Conservation (phyloP, 2,888 invertebrate genomes). For the Hirtodrosophila duncani region DNA sequence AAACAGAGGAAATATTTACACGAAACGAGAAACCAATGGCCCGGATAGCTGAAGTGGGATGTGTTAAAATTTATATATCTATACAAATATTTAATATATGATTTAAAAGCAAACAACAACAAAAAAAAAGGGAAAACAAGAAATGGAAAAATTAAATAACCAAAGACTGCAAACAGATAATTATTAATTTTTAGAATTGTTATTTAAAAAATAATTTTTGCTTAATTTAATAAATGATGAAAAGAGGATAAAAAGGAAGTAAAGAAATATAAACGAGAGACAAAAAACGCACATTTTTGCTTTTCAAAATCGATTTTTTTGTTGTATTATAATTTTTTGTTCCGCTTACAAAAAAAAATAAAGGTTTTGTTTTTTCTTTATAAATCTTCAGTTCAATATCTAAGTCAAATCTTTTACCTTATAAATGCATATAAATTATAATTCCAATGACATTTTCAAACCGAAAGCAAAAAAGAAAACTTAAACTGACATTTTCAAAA, state of each 20-base stretch:
- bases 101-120: slow-evolving; percentile 51
- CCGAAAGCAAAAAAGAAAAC: too few relatives aligned
- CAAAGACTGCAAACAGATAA: slow-evolving; percentile 80
- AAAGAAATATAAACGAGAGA: slow-evolving; percentile 22
- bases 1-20: slow-evolving; percentile 11
- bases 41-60: slow-evolving; percentile 20
- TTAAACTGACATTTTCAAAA: too few relatives aligned
- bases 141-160: slow-evolving; percentile 77
- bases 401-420: slow-evolving; percentile 62
- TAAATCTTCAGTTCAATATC: slow-evolving; percentile 55
- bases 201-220: slow-evolving; percentile 75
- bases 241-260: slow-evolving; percentile 11
- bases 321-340: slow-evolving; percentile 28
- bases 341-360: slow-evolving; percentile 9
- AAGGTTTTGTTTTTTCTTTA: slow-evolving; percentile 13
- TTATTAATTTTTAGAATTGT: slow-evolving; percentile 79
- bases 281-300: slow-evolving; percentile 18
- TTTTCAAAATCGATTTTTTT: slow-evolving; percentile 28
- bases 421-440: slow-evolving; percentile 33
- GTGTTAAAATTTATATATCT: slow-evolving; percentile 27
- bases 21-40: slow-evolving; percentile 1
- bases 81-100: slow-evolving; percentile 54
- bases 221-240: slow-evolving; percentile 46
- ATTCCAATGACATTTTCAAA: slow-evolving; percentile 47
- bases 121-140: slow-evolving; percentile 57